Conservation (phyloP, 2,113 vertebrate species). For the Siphamia tubifer region DNA sequence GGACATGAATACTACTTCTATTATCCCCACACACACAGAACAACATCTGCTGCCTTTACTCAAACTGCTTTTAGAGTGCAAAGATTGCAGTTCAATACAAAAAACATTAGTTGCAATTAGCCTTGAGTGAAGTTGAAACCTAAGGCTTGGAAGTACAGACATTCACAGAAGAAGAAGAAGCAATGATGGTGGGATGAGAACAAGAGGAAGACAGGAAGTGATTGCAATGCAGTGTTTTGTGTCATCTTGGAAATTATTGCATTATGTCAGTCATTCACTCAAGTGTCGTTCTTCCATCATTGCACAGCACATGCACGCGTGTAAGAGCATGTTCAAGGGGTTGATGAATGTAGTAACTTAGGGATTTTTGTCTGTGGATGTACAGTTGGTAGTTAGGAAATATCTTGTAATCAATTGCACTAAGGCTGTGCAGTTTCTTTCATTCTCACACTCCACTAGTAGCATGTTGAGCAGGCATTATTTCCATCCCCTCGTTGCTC, state of each 20-base stretch:
- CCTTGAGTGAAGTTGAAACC: slow-evolving; percentile 30
- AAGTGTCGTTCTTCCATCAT: slow-evolving; percentile 1
- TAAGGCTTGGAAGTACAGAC: background rate
- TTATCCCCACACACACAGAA: slow-evolving; percentile 3
- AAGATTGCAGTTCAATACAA: slow-evolving; percentile 53
- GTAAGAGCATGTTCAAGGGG: background rate
- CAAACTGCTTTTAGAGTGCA: slow-evolving; percentile 7
- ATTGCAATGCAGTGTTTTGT: slow-evolving; percentile 8
- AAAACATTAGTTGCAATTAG: slow-evolving; percentile 62
- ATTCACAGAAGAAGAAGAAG: slow-evolving; percentile 1
- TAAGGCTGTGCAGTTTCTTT: too few species aligned
- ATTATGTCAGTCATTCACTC: background rate
- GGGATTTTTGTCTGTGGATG: background rate
- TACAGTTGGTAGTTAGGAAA: background rate
- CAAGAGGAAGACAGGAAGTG: background rate
- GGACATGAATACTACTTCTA: slow-evolving; percentile 32
- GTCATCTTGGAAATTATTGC: slow-evolving; percentile 10
- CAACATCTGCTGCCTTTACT: slow-evolving; percentile 38
- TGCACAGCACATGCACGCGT: background rate
- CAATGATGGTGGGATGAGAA: slow-evolving; percentile 2
- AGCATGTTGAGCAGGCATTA: background rate
- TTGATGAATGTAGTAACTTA: background rate
- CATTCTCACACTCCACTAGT: too few species aligned
- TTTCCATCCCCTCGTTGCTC: slow-evolving; percentile 24
- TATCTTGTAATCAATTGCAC: too few species aligned